These are phyloP conservation scores for Acrocephalus scirpaceus DNA, from an alignment of 2,797 vertebrate genomes.

Conservation along the genomic window DNA sequence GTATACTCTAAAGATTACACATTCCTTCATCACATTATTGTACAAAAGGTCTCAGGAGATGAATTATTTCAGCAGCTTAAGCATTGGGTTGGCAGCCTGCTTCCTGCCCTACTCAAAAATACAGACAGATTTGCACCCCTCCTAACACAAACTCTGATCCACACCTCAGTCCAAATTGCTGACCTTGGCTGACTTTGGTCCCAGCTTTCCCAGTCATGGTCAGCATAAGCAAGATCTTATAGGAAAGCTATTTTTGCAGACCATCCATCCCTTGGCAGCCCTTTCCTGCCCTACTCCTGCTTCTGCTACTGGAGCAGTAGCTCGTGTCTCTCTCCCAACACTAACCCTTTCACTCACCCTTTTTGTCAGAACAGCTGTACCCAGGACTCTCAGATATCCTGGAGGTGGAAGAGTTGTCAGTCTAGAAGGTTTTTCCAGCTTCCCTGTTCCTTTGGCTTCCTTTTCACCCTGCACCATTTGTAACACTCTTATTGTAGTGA, in stretches of 20 bases:
- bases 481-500: not conserved
- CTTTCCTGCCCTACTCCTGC: not conserved
- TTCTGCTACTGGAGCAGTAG: not conserved
- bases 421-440: not conserved
- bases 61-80: constrained; percentile 21
- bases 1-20: not conserved
- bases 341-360: not conserved
- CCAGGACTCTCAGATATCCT: not conserved
- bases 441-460: not conserved
- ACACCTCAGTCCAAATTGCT: not conserved
- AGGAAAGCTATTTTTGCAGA: not conserved
- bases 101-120: not conserved
- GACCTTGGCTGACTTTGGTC: not conserved
- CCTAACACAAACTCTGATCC: not conserved
- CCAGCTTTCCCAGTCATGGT: not conserved
- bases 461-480: not conserved
- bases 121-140: not conserved
- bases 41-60: not conserved
- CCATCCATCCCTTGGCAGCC: not conserved
- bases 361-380: not conserved
- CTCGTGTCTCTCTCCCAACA: not conserved
- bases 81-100: not conserved
- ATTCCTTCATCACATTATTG: not conserved
- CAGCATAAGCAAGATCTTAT: not conserved
- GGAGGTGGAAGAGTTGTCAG: not conserved